phyloP scores from a whole-genome alignment of 2,113 vertebrate species.

The Solenodon paradoxus region DNA sequence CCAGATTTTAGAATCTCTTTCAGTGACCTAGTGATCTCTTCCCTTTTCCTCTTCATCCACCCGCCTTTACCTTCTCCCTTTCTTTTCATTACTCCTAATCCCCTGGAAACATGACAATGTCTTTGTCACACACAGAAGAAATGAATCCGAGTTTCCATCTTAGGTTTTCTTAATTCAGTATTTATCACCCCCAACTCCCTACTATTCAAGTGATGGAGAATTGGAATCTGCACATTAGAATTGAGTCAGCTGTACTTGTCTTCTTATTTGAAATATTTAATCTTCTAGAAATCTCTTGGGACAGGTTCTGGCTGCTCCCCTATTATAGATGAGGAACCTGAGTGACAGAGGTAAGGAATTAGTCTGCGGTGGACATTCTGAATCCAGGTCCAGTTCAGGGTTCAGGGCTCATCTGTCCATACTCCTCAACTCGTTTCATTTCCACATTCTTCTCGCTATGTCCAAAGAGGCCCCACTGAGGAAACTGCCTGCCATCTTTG shows the following conservation, averaged over 20 bases:
- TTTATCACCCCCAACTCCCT: not conserved
- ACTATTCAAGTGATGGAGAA: not conserved
- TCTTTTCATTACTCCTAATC: not conserved
- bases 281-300: not conserved
- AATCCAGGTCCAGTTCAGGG: no score
- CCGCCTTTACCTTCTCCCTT: not conserved
- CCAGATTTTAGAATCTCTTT: not conserved
- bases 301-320: not conserved
- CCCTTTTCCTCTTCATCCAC: not conserved
- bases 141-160: not conserved
- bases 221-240: not conserved
- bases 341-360: not conserved
- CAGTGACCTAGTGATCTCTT: no score
- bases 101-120: not conserved
- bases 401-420: rapidly evolving
- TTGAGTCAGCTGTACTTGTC: not conserved
- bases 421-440: no score
- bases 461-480: not conserved
- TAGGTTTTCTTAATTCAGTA: not conserved
- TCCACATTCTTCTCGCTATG: not conserved
- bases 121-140: not conserved
- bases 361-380: not conserved
- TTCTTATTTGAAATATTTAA: not conserved
- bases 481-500: not conserved
- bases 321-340: not conserved